Percentiles rank a stretch among this genome's conserved stretches.
Conservation (phyloP, 2,888 invertebrate species). For the Gymnoscelis rufifasciata region DNA sequence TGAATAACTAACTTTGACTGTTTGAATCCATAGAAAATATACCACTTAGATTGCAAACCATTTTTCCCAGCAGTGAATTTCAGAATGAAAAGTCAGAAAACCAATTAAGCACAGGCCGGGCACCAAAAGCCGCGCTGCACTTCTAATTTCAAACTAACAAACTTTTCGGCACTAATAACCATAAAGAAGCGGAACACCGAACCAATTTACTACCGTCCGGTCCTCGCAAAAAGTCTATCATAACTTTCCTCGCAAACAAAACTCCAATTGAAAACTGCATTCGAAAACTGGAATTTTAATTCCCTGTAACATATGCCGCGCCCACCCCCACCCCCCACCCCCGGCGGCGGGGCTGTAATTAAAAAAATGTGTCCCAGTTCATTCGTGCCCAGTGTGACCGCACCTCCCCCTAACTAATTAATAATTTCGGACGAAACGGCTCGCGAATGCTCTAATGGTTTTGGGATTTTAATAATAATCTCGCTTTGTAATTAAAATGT, state of each 20-base stretch:
- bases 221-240: conserved; percentile 27
- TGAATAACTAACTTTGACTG: too few relatives aligned
- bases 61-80: background rate
- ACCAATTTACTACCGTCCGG: conserved; percentile 27
- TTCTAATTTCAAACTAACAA: conserved; percentile 16
- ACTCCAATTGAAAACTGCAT: conserved; percentile 58
- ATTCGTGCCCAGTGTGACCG: conserved; percentile 59
- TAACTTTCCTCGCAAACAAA: conserved; percentile 28
- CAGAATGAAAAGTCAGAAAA: conserved; percentile 4
- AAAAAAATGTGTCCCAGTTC: conserved; percentile 76
- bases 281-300: conserved; percentile 70
- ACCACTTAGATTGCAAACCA: background rate
- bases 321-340: conserved; percentile 1
- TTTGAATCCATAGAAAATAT: too few relatives aligned
- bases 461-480: conserved; percentile 64
- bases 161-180: conserved; percentile 29
- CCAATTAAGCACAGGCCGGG: conserved; percentile 9
- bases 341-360: conserved; percentile 49
- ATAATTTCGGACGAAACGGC: conserved; percentile 46
- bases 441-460: conserved; percentile 41
- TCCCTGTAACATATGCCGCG: conserved; percentile 65
- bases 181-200: conserved; percentile 31
- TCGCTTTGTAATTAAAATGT: conserved; percentile 35
- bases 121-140: conserved; percentile 7
- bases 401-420: conserved; percentile 60